Base-by-base conservation (phyloP, 2,113 vertebrate species). In the Cinclus cinclus region DNA sequence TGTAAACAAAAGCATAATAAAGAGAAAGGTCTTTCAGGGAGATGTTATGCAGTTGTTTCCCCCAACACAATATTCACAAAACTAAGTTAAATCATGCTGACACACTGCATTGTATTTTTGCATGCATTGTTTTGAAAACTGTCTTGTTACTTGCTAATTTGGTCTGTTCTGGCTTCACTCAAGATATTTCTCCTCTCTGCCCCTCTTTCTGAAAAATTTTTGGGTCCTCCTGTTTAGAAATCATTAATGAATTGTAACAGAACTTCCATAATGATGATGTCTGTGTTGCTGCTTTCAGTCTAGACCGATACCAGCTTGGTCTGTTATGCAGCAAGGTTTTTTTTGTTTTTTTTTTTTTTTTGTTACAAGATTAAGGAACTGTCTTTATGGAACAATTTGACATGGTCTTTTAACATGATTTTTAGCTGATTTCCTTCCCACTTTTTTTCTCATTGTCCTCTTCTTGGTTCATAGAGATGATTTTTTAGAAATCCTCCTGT, bases 341-440 rank as follows among this genome's bases (percentile, higher is more conserved):
- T 49, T 49, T 49, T 49, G 13, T 50, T 30, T 18, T 0, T 52
- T 49, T 81, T 53, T 0, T 39, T 73, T 53, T 0, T 47, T 76
- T 52, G 87, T 46, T 88, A 10, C 10, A 50, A 58, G 18, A 41
- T 27, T 21, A 80, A 17, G 74, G 37, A 64, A 75, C 23, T 47
- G 24, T 78, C 15, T 68, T 67, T 47, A 27, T 73, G 68, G 41
- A 86, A 42, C 41, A 68, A 39, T 52, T 56, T 64, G 53, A 39
- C 8, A 1, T 15, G 14, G 18, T 19, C 15, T 85, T 85, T 83
- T 75, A 76, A 33, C 3, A 12, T 46, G 37, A 13, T n/a, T 70
- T 84, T 87, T 85, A 86, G 22, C 42, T 92, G 5, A 41, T 13
- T 35, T 80, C 19, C 7, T 68, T 93, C 16, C 10, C 2, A 8